Evolutionary conservation across 2,797 vertebrate species (phyloP), one percentile per base, ranked within the genome.

Genomic region (Setipinna tenuifilis): DNA sequence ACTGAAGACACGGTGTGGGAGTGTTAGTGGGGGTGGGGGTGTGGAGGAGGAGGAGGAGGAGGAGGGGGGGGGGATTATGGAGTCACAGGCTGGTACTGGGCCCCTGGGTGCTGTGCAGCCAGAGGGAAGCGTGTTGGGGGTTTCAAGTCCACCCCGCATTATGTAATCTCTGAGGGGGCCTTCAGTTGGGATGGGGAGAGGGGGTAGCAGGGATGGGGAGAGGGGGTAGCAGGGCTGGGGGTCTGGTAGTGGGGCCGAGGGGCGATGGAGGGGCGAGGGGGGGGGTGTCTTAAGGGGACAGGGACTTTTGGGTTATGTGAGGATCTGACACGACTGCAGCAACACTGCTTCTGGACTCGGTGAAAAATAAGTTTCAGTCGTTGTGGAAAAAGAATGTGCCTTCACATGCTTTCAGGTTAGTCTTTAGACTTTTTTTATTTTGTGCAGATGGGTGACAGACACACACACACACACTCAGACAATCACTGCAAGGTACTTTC

Each of bases 121-220:
- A 91, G 44, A 89, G 91, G 88, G 90, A 92, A 94, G 90, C 86
- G 85, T 93, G 93, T 93, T 87, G 90, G 88, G 88, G 90, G 87
- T 92, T 91, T 93, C 88, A 87, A 91, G 86, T 87, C 61, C 87
- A 85, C 88, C 92, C 91, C 89, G 81, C 86, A 83, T 94, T 94
- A 93, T 94, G 89, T 94, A 94, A 94, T 92, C 89, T 88, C 90
- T 92, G 87, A 88, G 90, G 89, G 87, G 85, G 83, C 86, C 87
- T 84, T n/a, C n/a, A 21, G 14, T 54, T 84, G 83, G 82, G 83
- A 62, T 23, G 78, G 16, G 78, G 75, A 23, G 46, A 19, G 83
- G 19, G 71, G 71, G 16, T 7, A 23, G 68, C 4, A 17, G 31
- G 68, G 68, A 2, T 54, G 50, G 14, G 50, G 50, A 1, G 50